Evolutionary conservation across 2,797 vertebrate genomes (phyloP).

Genomic region (Lepilemur septentrionalis): DNA sequence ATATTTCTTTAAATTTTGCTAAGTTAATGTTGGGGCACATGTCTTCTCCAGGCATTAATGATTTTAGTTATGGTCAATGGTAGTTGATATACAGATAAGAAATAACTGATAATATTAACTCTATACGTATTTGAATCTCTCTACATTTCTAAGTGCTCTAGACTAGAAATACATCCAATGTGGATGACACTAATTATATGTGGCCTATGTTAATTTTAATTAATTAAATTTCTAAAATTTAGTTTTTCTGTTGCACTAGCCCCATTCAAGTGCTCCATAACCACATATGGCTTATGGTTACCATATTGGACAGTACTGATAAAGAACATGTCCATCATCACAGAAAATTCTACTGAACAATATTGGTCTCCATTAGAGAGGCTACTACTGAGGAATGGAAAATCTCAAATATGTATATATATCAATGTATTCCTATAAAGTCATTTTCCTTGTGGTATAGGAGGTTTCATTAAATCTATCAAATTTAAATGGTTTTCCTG

Average conservation of each 20-base stretch:
- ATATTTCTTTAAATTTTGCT: constrained; percentile 54
- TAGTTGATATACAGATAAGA: not conserved
- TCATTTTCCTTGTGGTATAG: not conserved
- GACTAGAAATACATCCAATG: not conserved
- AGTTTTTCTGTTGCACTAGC: not conserved
- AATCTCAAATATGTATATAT: not conserved
- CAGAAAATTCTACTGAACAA: not conserved
- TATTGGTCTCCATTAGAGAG: not conserved
- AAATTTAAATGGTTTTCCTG: not conserved
- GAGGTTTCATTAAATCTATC: not conserved
- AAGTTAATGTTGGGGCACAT: not conserved
- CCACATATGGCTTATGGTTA: not conserved
- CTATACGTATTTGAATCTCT: not conserved
- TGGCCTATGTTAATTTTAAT: not conserved
- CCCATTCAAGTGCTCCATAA: not conserved
- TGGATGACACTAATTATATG: not conserved
- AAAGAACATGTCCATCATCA: not conserved
- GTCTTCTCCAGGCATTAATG: not conserved
- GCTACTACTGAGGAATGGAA: not conserved
- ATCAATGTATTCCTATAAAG: not conserved
- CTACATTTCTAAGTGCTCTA: not conserved
- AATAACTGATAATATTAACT: not conserved
- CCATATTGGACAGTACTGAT: not conserved
- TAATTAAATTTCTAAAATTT: constrained; percentile 30
- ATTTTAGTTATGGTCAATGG: not conserved